A percentile compares a stretch with the other conserved stretches of the same genome.
Conservation (phyloP, 2,113 vertebrate genomes). For the Toxostoma redivivum region DNA sequence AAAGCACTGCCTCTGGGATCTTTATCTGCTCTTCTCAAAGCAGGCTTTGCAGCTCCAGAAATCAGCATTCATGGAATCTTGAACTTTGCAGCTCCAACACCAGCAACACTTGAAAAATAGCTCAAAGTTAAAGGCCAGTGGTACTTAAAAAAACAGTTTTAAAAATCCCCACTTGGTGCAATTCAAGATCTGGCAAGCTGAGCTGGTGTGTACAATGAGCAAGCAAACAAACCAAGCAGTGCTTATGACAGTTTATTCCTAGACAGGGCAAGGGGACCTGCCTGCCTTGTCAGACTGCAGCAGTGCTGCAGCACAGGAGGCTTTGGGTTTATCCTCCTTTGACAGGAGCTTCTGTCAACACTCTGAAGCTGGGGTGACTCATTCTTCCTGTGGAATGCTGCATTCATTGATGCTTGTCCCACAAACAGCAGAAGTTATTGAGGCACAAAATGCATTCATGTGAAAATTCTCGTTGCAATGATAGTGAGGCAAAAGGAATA, state of each 20-base stretch:
- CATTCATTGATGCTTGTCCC: background rate
- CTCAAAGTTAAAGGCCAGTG: background rate
- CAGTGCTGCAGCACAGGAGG: accelerated
- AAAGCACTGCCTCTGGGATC: background rate
- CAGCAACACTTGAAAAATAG: background rate
- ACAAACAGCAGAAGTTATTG: background rate
- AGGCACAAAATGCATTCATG: background rate
- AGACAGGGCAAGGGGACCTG: no score
- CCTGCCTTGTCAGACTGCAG: background rate
- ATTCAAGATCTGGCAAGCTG: background rate
- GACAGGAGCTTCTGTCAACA: background rate
- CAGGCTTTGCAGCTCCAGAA: background rate
- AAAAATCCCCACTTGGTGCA: background rate
- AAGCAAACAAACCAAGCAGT: background rate
- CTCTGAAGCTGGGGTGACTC: background rate
- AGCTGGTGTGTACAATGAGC: background rate
- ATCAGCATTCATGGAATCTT: background rate
- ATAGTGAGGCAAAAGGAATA: background rate
- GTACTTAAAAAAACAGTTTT: background rate
- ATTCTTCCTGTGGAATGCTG: background rate
- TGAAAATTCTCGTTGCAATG: background rate
- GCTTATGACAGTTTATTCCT: background rate
- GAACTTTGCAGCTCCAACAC: background rate
- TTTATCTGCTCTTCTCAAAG: background rate
- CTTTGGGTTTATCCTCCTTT: background rate